Percentiles rank a stretch among this genome's conserved stretches.
phyloP scores from a whole-genome alignment of 2,888 invertebrate genomes.

The Entomobrya multifasciata region DNA sequence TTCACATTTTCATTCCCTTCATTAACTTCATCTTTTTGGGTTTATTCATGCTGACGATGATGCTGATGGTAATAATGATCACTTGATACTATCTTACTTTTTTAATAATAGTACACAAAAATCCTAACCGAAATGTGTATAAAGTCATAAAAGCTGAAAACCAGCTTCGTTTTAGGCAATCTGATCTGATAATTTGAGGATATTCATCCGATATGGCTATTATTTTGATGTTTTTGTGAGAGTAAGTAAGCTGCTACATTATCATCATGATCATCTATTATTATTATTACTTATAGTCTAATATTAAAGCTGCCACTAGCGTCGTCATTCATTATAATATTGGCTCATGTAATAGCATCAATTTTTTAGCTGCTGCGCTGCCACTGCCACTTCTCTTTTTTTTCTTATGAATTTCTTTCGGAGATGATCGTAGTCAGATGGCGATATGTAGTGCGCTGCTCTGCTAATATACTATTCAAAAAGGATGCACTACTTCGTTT shows the following conservation, averaged over 20 bases:
- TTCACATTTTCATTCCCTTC: too few relatives aligned
- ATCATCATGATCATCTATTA: constrained; percentile 32
- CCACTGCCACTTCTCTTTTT: background rate
- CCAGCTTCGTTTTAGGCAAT: constrained; percentile 77
- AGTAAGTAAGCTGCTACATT: background rate
- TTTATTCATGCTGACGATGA: too few relatives aligned
- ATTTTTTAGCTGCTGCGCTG: constrained; percentile 40
- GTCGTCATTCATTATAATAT: constrained; percentile 63
- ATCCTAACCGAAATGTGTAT: constrained; percentile 66
- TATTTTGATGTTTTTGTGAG: constrained; percentile 23
- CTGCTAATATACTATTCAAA: too few relatives aligned
- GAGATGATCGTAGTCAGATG: too few relatives aligned
- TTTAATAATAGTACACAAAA: constrained; percentile 21
- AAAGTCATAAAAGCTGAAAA: constrained; percentile 76
- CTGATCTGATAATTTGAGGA: constrained; percentile 75
- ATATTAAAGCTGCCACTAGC: constrained; percentile 62
- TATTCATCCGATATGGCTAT: constrained; percentile 60
- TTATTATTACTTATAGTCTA: constrained; percentile 18
- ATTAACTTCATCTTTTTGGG: too few relatives aligned
- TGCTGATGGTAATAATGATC: constrained; percentile 33
- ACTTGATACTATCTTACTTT: too few relatives aligned
- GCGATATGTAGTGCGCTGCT: too few relatives aligned
- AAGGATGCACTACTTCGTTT: too few relatives aligned
- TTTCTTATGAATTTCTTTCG: background rate
- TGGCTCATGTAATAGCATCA: constrained; percentile 66